Base-by-base conservation (phyloP, 2,113 vertebrate species). In the Anseranas semipalmata region DNA sequence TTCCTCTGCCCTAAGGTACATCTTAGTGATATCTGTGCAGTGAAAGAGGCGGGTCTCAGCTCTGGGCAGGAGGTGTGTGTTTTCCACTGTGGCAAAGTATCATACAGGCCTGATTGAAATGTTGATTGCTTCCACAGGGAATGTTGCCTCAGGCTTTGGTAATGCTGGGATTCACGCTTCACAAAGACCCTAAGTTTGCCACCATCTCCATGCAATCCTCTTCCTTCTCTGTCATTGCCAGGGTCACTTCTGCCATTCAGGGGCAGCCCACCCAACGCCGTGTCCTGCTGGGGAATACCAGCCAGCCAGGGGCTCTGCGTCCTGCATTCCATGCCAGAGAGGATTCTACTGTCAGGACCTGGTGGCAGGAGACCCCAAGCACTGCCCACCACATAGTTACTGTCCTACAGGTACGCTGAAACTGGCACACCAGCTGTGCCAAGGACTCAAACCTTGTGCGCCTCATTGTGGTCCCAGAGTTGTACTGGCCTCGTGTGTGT, bases 291-390 rank as follows among this genome's bases (percentile, higher is more conserved):
- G 99, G 59, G 94, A 98, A 76, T 99, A 99, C 96, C 99, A 99
- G 93, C 98, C 99, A 2, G 98, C 98, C 79, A 65, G 65, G 0
- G 99, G 98, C 68, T 99, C 98, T 32, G 97, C 98, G 1, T 90
- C 87, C 93, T 99, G 99, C 74, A 84, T 99, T 56, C 98, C 97
- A 0, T 99, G 99, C 88, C 98, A 97, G 30, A 97, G 98, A 60
- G 99, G 99, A 19, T 99, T 98, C 96, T 99, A 98, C 97, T 99
- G 99, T 90, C 98, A 98, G 35, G 98, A 99, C 76, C 96, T 96
- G 25, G 96, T 99, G 43, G 90, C 98, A 32, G 98, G 98, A 90
- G 96, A 98, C 10, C 98, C 98, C 32, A 95, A 21, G 71, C 97
- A 25, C 43, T 99, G 99, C 85, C 99, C 99, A 4, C 96, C 98